phyloP scores from a whole-genome alignment of 1,140 invertebrate species.

The Zaprionus capensis region DNA sequence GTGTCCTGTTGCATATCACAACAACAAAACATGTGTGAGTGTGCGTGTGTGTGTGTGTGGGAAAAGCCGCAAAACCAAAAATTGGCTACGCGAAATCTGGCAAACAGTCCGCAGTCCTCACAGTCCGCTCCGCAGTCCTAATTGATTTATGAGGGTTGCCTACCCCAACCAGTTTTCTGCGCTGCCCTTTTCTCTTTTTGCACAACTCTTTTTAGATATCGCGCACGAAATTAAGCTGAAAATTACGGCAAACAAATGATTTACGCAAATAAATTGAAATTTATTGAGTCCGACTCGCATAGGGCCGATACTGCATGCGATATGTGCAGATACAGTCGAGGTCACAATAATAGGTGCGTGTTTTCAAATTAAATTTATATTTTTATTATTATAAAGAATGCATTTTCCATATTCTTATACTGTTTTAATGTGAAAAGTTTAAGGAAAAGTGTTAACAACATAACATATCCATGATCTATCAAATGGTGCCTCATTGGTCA shows the following conservation, averaged over 20 bases:
- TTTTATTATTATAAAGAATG: too few relatives aligned
- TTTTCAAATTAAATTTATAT: too few relatives aligned
- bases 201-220: constrained; percentile 41
- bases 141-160: constrained; percentile 80
- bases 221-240: constrained; percentile 78
- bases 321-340: background rate
- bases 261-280: constrained; percentile 82
- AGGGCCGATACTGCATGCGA: background rate
- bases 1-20: constrained; percentile 18
- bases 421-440: too few relatives aligned
- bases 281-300: constrained; percentile 71
- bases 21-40: constrained; percentile 37
- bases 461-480: too few relatives aligned
- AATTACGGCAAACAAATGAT: constrained; percentile 82
- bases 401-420: too few relatives aligned
- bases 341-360: background rate
- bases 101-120: constrained; percentile 15
- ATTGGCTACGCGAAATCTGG: constrained; percentile 79
- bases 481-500: too few relatives aligned
- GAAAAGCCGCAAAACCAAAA: constrained; percentile 81
- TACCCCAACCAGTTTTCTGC: constrained; percentile 7
- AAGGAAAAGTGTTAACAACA: too few relatives aligned
- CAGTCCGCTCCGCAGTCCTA: constrained; percentile 46
- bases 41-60: constrained; percentile 1
- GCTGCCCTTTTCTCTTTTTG: constrained; percentile 20